Evolutionary conservation across 2,888 invertebrate genomes (phyloP).

Genomic region (Acrobasis suavella): DNA sequence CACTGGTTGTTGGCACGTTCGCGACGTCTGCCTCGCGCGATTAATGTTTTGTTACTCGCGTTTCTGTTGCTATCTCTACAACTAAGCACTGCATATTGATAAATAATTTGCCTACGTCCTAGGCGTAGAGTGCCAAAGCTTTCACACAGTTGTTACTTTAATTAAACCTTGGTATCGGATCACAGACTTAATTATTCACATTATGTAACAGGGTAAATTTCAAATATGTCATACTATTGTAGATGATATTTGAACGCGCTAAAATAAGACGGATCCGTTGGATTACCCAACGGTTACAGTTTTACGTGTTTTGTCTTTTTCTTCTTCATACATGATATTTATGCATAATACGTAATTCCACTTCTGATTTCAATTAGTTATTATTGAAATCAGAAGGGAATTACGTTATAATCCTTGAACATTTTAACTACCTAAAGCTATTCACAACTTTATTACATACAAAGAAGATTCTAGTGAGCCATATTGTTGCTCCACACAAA

Average conservation of each 20-base stretch:
- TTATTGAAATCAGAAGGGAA: no score
- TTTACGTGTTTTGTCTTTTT: no score
- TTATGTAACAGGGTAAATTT: not conserved
- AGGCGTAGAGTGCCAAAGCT: slow-evolving; percentile 46
- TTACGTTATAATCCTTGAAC: no score
- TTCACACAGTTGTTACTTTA: slow-evolving; percentile 46
- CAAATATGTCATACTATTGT: not conserved
- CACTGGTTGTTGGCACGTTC: slow-evolving; percentile 52
- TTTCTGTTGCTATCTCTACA: slow-evolving; percentile 53
- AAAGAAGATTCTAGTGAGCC: not conserved
- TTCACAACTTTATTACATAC: not conserved
- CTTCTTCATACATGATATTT: no score
- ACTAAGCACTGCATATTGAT: slow-evolving; percentile 43
- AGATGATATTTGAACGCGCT: no score
- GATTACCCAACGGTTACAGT: no score
- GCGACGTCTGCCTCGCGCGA: slow-evolving; percentile 49
- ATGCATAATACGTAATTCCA: no score
- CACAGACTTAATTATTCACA: slow-evolving; percentile 25
- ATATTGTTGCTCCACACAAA: not conserved
- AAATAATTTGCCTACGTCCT: slow-evolving; percentile 47
- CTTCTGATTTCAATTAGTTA: no score
- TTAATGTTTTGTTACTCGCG: slow-evolving; percentile 64
- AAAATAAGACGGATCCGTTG: no score
- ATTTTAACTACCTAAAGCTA: not conserved
- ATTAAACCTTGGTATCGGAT: slow-evolving; percentile 32